Conservation (phyloP, 1,140 invertebrate species). For the Trissolcus basalis region DNA sequence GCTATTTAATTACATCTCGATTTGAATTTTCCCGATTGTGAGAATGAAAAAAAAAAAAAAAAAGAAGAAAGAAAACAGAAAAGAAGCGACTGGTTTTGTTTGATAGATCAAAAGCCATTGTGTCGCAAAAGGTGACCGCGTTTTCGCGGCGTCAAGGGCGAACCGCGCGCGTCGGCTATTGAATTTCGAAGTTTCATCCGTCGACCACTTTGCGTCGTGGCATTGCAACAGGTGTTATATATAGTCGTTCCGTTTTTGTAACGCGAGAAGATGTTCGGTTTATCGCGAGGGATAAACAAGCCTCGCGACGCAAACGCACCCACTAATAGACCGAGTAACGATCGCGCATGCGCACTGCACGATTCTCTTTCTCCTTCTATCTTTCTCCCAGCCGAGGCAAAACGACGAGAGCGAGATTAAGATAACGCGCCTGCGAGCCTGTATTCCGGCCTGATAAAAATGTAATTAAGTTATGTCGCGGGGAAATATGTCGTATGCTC, state of each 20-base stretch:
- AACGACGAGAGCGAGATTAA: slow-evolving; percentile 34
- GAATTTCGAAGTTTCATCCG: slow-evolving; percentile 50
- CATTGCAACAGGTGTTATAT: slow-evolving; percentile 74
- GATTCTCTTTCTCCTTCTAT: slow-evolving; percentile 12
- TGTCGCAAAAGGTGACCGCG: slow-evolving; percentile 20
- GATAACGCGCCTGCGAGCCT: slow-evolving; percentile 28
- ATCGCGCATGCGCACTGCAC: slow-evolving; percentile 5
- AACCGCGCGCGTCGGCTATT: slow-evolving; percentile 30
- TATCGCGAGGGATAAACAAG: slow-evolving; percentile 53
- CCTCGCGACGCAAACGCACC: slow-evolving; percentile 31
- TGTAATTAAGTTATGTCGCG: slow-evolving; percentile 44
- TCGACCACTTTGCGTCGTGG: slow-evolving; percentile 44
- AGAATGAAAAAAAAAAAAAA: too few relatives aligned
- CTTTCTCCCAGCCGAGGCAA: background rate
- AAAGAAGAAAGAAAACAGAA: too few relatives aligned
- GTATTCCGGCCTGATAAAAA: slow-evolving; percentile 33
- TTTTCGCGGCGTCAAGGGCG: slow-evolving; percentile 22
- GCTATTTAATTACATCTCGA: too few relatives aligned
- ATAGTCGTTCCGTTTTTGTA: slow-evolving; percentile 63
- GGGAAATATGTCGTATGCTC: slow-evolving; percentile 36
- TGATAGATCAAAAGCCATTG: background rate
- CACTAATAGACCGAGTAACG: slow-evolving; percentile 37
- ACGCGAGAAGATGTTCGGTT: slow-evolving; percentile 57
- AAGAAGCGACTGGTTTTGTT: too few relatives aligned
- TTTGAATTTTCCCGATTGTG: too few relatives aligned